These are phyloP conservation scores for Diadophis punctatus DNA, from an alignment of 2,113 vertebrate genomes.

Conservation along the genomic window DNA sequence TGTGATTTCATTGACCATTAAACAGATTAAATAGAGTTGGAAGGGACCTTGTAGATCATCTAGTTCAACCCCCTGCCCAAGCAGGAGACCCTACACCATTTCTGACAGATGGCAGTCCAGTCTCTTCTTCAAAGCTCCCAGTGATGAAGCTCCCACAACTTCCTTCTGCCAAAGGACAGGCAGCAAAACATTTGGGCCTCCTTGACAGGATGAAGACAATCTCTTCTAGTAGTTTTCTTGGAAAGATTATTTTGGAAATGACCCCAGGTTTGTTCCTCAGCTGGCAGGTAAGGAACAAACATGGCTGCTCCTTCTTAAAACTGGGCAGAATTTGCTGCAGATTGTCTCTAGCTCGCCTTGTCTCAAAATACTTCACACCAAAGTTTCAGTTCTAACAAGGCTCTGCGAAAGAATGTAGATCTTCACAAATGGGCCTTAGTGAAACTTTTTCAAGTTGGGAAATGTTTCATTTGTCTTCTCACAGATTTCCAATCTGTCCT, in stretches of 20 bases:
- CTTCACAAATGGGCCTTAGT: neutral
- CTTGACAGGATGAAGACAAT: neutral
- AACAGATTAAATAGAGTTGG: too few relatives aligned
- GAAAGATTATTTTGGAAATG: neutral
- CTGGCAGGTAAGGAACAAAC: neutral
- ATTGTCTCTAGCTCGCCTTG: neutral
- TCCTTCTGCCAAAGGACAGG: neutral
- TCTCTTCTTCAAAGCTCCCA: too few relatives aligned
- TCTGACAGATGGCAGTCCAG: too few relatives aligned
- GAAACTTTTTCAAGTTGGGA: neutral
- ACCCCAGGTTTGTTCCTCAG: conserved; percentile 6
- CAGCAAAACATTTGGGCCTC: neutral
- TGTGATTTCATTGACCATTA: neutral
- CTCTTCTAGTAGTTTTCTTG: neutral
- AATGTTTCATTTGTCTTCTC: neutral
- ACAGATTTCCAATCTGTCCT: neutral
- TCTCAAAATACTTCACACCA: neutral
- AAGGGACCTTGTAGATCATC: too few relatives aligned
- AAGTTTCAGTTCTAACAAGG: neutral
- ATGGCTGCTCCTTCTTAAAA: neutral
- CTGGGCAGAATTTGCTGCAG: neutral
- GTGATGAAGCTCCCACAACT: too few relatives aligned
- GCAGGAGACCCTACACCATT: too few relatives aligned
- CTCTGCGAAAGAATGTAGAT: neutral
- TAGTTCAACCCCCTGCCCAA: too few relatives aligned